Evolutionary conservation across 1,140 invertebrate species (phyloP).

Genomic region (Tetragonula clypearis): DNA sequence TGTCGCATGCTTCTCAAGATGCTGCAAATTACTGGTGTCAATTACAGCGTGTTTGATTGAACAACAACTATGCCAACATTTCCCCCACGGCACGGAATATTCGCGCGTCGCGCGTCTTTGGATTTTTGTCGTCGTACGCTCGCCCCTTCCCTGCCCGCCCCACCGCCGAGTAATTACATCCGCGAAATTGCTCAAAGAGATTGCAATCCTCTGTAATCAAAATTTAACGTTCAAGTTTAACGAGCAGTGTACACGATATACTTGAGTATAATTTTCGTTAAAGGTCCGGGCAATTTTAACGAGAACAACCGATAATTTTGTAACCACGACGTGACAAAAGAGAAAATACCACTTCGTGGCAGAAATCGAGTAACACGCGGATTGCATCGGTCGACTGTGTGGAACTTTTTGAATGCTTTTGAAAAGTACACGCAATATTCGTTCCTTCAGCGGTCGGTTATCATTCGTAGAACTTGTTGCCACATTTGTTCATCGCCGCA

Average conservation of each 20-base stretch:
- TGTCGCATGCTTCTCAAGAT: slow-evolving; percentile 30
- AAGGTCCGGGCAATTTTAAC: not conserved
- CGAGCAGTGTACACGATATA: not conserved
- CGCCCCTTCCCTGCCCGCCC: too few species aligned
- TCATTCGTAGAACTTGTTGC: not conserved
- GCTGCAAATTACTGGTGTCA: slow-evolving; percentile 36
- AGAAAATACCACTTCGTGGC: too few species aligned
- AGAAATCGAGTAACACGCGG: too few species aligned
- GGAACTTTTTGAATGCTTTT: too few species aligned
- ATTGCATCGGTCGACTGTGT: too few species aligned
- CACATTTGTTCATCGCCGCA: not conserved
- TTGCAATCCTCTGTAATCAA: not conserved
- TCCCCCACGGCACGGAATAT: not conserved
- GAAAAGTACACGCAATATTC: too few species aligned
- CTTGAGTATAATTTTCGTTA: not conserved
- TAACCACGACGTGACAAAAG: too few species aligned
- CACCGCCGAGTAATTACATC: too few species aligned
- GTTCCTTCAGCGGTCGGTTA: too few species aligned
- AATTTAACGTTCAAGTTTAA: not conserved
- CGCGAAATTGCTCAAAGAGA: too few species aligned
- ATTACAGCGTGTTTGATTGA: slow-evolving; percentile 29
- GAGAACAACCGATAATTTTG: too few species aligned
- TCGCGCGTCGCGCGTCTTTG: not conserved
- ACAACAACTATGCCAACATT: slow-evolving; percentile 10
- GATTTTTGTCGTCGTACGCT: not conserved